Evolutionary conservation across 2,113 vertebrate genomes (phyloP).

Genomic region (Stercorarius parasiticus): DNA sequence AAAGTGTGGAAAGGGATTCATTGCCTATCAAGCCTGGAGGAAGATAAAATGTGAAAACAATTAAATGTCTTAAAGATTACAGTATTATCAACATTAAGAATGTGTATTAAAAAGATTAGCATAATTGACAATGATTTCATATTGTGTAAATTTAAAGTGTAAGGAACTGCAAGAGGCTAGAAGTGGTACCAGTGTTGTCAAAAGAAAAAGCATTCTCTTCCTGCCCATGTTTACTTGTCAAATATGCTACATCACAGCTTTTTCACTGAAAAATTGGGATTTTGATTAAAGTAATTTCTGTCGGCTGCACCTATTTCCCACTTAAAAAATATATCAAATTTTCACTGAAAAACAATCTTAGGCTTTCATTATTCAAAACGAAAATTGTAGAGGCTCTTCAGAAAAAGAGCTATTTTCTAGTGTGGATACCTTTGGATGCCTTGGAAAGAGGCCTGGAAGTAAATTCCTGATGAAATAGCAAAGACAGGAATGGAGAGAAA

Average conservation of each 20-base stretch:
- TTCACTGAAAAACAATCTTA: background rate
- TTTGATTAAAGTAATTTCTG: background rate
- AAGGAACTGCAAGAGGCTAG: background rate
- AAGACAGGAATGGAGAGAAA: background rate
- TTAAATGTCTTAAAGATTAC: background rate
- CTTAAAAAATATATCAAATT: background rate
- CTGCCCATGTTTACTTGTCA: background rate
- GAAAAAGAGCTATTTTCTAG: background rate
- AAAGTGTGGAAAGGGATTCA: background rate
- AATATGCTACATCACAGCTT: background rate
- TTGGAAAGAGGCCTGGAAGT: background rate
- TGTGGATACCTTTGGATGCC: background rate
- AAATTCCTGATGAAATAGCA: background rate
- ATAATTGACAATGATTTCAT: background rate
- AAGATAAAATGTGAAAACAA: slow-evolving; percentile 36
- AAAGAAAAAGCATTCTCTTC: background rate
- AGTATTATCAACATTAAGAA: background rate
- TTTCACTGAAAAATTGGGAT: background rate
- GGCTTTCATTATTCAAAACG: background rate
- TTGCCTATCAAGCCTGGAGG: background rate
- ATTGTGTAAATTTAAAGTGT: background rate
- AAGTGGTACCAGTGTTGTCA: background rate
- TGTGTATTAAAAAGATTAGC: background rate
- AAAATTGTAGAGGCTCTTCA: background rate
- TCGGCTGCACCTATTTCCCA: background rate